phyloP scores from a whole-genome alignment of 2,797 vertebrate genomes.

The Sternarchorhynchus goeldii region DNA sequence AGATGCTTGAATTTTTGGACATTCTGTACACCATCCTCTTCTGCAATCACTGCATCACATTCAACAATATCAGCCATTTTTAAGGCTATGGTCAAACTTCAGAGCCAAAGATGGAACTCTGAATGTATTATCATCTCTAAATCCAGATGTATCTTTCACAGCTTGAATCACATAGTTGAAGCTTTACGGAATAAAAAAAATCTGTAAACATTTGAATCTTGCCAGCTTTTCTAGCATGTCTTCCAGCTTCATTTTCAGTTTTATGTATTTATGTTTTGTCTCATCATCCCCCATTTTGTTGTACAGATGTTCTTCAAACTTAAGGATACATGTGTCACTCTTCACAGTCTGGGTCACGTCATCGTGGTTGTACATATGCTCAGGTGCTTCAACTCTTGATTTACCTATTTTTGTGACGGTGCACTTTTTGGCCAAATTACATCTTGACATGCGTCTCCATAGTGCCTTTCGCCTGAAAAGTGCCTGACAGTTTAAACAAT shows the following conservation, averaged over 20 bases:
- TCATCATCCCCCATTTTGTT: conserved; percentile 31
- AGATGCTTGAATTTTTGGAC: background rate
- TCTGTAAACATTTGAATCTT: conserved; percentile 19
- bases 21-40: background rate
- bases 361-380: conserved; percentile 26
- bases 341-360: background rate
- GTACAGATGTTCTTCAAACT: conserved; percentile 36
- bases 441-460: conserved; percentile 49
- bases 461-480: conserved; percentile 52
- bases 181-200: conserved; percentile 34
- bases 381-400: conserved; percentile 35
- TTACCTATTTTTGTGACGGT: conserved; percentile 28
- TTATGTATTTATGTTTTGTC: conserved; percentile 47
- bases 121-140: background rate
- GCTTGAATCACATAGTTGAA: conserved; percentile 39
- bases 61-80: conserved; percentile 21
- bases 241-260: conserved; percentile 50
- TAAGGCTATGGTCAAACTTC: conserved; percentile 35
- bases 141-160: conserved; percentile 17
- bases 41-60: conserved; percentile 32
- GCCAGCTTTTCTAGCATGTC: conserved; percentile 27
- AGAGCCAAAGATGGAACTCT: conserved; percentile 29
- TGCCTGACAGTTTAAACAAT: conserved; percentile 57
- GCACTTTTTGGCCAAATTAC: conserved; percentile 29
- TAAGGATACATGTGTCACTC: conserved; percentile 32